Percentiles rank a stretch among this genome's conserved stretches.
Evolutionary conservation across 2,888 invertebrate genomes (phyloP).

Genomic region (Drosophila mimica): DNA sequence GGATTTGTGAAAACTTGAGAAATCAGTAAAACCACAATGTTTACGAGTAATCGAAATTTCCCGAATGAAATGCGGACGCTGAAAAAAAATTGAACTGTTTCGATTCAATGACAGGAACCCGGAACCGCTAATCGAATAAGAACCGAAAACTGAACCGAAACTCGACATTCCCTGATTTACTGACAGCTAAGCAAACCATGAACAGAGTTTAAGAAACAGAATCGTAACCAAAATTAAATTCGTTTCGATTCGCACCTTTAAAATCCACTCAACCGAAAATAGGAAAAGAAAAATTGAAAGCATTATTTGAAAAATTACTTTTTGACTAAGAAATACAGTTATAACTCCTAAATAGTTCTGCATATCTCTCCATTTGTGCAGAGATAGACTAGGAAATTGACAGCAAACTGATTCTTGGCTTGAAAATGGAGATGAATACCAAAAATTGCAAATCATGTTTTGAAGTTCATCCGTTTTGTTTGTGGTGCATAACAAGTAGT

Average conservation of each 20-base stretch:
- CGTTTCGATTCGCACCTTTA: background rate
- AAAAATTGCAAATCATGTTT: background rate
- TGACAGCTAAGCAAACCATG: background rate
- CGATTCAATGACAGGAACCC: background rate
- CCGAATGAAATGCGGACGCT: background rate
- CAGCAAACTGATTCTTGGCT: background rate
- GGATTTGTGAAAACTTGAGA: background rate
- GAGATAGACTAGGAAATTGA: background rate
- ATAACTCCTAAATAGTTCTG: background rate
- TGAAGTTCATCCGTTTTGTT: background rate
- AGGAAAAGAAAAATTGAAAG: too few relatives aligned
- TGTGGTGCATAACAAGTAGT: conserved; percentile 20
- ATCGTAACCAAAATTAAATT: background rate
- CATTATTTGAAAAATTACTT: background rate
- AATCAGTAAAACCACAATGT: background rate
- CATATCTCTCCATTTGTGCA: background rate
- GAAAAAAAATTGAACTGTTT: background rate
- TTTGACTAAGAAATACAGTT: background rate
- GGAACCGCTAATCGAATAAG: too few relatives aligned
- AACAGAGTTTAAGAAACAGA: background rate
- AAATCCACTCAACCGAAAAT: background rate
- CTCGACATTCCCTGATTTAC: background rate
- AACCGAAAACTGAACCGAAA: background rate
- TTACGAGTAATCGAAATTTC: background rate
- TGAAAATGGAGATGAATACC: background rate